Percentiles rank a stretch among this genome's conserved stretches.
These are phyloP conservation scores for Sander lucioperca DNA, from an alignment of 2,113 vertebrate species.

Conservation along the genomic window DNA sequence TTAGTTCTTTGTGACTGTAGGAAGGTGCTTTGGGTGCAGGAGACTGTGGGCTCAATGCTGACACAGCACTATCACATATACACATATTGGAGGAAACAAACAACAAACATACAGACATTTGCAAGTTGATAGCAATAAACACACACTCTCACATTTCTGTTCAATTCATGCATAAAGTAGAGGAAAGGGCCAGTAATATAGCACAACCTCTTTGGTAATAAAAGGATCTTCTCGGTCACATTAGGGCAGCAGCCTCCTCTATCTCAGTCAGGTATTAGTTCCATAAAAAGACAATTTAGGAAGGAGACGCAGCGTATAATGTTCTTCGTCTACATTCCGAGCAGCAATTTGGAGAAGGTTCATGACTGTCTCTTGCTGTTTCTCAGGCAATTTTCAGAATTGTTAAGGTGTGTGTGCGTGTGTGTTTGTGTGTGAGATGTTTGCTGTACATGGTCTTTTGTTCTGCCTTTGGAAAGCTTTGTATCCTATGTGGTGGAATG, in stretches of 20 bases:
- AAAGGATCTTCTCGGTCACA: not conserved
- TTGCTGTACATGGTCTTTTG: not conserved
- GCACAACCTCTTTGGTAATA: not conserved
- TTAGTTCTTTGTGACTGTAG: not conserved
- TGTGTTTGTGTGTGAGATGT: not conserved
- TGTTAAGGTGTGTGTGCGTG: constrained; percentile 2
- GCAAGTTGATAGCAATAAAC: not conserved
- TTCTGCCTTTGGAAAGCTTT: not conserved
- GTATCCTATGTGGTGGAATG: not conserved
- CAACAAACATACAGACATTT: not conserved
- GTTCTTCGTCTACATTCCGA: constrained; percentile 21
- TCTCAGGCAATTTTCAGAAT: constrained; percentile 36
- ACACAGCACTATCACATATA: not conserved
- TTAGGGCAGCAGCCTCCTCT: constrained; percentile 1
- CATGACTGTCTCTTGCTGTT: constrained; percentile 42
- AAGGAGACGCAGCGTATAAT: constrained; percentile 27
- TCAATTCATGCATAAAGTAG: constrained; percentile 7
- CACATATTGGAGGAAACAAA: not conserved
- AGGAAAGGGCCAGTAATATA: constrained; percentile 2
- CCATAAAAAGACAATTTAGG: constrained; percentile 55
- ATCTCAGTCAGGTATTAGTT: constrained; percentile 32
- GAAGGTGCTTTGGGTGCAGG: not conserved
- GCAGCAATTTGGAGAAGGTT: constrained; percentile 29
- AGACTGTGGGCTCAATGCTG: too few relatives aligned
- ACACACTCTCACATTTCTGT: not conserved